Conservation (phyloP, 2,113 vertebrate genomes). For the Scatophagus argus region DNA sequence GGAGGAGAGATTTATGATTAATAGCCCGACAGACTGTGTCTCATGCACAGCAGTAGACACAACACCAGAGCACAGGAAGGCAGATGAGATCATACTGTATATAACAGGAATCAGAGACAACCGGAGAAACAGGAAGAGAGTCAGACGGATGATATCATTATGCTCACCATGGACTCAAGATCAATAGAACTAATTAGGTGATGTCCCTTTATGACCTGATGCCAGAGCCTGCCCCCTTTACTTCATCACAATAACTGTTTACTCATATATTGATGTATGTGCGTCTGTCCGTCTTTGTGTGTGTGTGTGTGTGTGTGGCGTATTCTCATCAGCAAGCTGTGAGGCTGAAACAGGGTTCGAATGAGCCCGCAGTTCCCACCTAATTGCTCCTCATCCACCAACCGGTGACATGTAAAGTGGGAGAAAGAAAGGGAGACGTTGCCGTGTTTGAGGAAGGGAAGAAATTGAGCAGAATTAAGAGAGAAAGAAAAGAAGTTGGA, state of each 20-base stretch:
- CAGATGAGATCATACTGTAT: slow-evolving; percentile 24
- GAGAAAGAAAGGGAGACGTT: slow-evolving; percentile 11
- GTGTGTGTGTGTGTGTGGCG: neutral
- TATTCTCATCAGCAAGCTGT: slow-evolving; percentile 6
- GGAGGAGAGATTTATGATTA: slow-evolving; percentile 14
- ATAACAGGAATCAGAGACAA: slow-evolving; percentile 24
- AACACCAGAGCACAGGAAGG: slow-evolving; percentile 1
- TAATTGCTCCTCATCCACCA: slow-evolving; percentile 56
- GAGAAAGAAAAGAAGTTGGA: slow-evolving; percentile 16
- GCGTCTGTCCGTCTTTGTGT: neutral
- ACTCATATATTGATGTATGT: slow-evolving; percentile 6
- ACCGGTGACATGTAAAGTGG: slow-evolving; percentile 38
- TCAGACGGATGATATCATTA: slow-evolving; percentile 33
- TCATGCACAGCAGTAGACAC: slow-evolving; percentile 9
- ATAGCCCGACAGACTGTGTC: neutral
- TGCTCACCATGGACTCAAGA: slow-evolving; percentile 31
- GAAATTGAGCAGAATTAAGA: slow-evolving; percentile 49
- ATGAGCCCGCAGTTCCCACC: slow-evolving; percentile 41
- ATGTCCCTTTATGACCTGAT: slow-evolving; percentile 44
- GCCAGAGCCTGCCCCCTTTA: slow-evolving; percentile 30
- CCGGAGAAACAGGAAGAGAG: slow-evolving; percentile 30
- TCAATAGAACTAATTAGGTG: slow-evolving; percentile 69
- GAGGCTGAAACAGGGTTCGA: slow-evolving; percentile 26
- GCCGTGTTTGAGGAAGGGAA: slow-evolving; percentile 13
- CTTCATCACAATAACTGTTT: slow-evolving; percentile 51